Conservation (phyloP, 2,888 invertebrate species). For the Rutpela maculata region DNA sequence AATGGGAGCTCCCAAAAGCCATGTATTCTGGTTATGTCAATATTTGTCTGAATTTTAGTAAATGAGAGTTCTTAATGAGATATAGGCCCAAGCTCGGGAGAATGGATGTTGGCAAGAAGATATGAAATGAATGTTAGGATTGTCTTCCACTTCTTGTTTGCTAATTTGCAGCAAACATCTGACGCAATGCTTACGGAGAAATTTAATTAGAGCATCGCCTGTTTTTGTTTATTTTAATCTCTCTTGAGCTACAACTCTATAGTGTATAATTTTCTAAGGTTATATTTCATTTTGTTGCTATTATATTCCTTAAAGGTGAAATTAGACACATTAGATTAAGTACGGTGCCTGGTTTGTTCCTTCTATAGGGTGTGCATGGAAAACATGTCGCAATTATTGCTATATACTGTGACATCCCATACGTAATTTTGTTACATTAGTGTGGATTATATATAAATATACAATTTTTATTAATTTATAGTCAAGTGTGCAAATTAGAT, state of each 20-base stretch:
- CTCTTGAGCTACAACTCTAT: not conserved
- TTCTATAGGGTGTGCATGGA: not conserved
- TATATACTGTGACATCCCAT: no score
- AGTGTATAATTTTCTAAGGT: conserved; percentile 18
- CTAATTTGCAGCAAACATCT: conserved; percentile 34
- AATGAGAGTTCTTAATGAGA: conserved; percentile 36
- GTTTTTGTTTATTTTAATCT: conserved; percentile 35
- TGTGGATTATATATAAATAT: no score
- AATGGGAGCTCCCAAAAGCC: conserved; percentile 20
- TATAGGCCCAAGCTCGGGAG: not conserved
- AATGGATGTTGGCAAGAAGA: not conserved
- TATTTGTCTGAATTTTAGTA: conserved; percentile 37
- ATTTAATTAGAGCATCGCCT: conserved; percentile 35
- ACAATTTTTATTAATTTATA: no score
- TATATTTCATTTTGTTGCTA: conserved; percentile 1
- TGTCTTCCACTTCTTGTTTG: conserved; percentile 30
- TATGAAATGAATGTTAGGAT: conserved; percentile 24
- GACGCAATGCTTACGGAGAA: conserved; percentile 14
- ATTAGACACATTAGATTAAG: conserved; percentile 1
- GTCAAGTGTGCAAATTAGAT: no score
- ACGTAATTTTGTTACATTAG: no score
- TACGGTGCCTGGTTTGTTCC: not conserved
- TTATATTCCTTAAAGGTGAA: conserved; percentile 9
- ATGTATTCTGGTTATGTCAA: conserved; percentile 30
- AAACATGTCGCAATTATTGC: no score